These are phyloP conservation scores for Drosophila truncata DNA, from an alignment of 1,140 invertebrate genomes.

Conservation along the genomic window DNA sequence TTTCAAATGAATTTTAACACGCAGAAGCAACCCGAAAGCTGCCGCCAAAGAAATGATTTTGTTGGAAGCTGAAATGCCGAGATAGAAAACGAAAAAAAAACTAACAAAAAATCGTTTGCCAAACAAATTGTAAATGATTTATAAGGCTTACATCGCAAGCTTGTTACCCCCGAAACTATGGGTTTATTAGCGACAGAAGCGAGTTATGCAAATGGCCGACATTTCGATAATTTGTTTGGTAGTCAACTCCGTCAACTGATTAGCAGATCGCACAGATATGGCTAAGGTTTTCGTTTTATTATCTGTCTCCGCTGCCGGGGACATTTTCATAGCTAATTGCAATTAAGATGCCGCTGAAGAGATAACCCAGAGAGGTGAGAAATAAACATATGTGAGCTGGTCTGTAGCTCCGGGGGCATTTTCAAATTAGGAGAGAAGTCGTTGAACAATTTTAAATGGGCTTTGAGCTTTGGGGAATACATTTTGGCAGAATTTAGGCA, in stretches of 20 bases:
- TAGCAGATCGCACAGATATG: constrained; percentile 70
- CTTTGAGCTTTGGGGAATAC: neutral
- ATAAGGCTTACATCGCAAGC: constrained; percentile 42
- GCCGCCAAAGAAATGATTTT: constrained; percentile 70
- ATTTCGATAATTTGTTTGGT: constrained; percentile 74
- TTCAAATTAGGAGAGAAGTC: constrained; percentile 6
- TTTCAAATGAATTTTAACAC: constrained; percentile 69
- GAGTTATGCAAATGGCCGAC: constrained; percentile 66
- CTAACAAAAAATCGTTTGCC: constrained; percentile 6
- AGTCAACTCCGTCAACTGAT: constrained; percentile 64
- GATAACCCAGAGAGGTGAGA: constrained; percentile 72
- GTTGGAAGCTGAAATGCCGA: constrained; percentile 30
- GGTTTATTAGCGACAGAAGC: constrained; percentile 63
- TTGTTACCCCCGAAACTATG: constrained; percentile 68
- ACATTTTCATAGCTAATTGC: constrained; percentile 80
- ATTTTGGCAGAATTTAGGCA: neutral
- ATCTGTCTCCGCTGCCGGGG: constrained; percentile 9
- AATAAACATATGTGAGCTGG: constrained; percentile 58
- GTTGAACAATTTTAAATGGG: constrained; percentile 5
- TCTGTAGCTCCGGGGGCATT: neutral
- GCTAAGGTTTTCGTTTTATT: constrained; percentile 53
- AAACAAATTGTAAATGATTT: constrained; percentile 76
- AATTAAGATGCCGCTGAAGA: constrained; percentile 67
- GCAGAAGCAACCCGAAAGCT: constrained; percentile 34
- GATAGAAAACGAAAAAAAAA: neutral